These are phyloP conservation scores for Scolopax rusticola DNA, from an alignment of 2,797 vertebrate species.

Conservation along the genomic window DNA sequence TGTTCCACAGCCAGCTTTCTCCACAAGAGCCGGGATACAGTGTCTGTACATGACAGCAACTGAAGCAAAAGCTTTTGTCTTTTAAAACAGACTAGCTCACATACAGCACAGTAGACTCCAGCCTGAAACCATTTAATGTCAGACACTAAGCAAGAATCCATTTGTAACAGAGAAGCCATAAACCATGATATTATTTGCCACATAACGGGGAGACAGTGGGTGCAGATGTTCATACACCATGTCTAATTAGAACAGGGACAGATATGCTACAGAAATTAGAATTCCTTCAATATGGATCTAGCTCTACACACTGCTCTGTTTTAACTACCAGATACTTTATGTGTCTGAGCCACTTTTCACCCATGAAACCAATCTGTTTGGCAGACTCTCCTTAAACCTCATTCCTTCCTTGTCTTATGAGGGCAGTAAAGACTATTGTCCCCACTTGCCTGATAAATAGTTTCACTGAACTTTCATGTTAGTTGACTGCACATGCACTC, in stretches of 20 bases:
- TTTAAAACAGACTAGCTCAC: conserved; percentile 46
- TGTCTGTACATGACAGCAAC: conserved; percentile 34
- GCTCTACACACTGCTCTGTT: neutral
- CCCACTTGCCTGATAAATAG: neutral
- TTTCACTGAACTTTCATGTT: neutral
- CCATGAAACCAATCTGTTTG: neutral
- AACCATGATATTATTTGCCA: neutral
- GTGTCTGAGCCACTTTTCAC: neutral
- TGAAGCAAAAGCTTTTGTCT: conserved; percentile 58
- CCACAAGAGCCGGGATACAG: conserved; percentile 55
- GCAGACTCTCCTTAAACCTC: neutral
- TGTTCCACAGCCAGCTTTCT: conserved; percentile 63
- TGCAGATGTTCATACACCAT: neutral
- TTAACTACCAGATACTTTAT: neutral
- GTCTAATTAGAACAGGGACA: conserved; percentile 18
- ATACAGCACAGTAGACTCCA: conserved; percentile 20
- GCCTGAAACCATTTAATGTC: conserved; percentile 2
- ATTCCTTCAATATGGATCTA: neutral
- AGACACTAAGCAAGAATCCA: neutral
- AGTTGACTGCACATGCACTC: neutral
- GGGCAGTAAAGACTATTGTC: neutral
- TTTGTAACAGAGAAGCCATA: neutral
- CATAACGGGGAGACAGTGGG: neutral
- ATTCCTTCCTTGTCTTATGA: neutral
- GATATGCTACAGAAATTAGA: neutral